A percentile compares a stretch with the other conserved stretches of the same genome.
Evolutionary conservation across 1,140 invertebrate genomes (phyloP).

Genomic region (Zophobas atratus): DNA sequence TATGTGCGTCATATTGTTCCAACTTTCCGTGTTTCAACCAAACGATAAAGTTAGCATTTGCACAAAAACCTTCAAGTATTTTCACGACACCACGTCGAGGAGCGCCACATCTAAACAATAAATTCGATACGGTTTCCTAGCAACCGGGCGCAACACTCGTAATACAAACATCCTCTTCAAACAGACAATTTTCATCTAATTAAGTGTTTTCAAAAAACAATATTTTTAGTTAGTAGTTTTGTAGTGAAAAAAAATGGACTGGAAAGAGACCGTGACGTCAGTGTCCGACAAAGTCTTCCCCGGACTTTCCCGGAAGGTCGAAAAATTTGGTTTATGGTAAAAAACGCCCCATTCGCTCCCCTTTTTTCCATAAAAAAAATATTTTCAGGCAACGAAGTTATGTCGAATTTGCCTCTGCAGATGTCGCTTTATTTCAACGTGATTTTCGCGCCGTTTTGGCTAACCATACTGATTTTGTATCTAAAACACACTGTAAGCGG

Average conservation of each 20-base stretch:
- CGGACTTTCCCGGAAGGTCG: conserved; percentile 57
- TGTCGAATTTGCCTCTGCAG: conserved; percentile 83
- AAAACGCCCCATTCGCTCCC: not conserved
- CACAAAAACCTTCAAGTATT: no score
- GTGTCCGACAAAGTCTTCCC: conserved; percentile 64
- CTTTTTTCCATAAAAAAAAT: conserved; percentile 42
- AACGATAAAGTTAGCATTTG: no score
- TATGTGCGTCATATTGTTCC: no score
- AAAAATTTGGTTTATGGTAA: conserved; percentile 56
- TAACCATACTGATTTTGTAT: conserved; percentile 75
- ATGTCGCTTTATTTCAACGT: conserved; percentile 88
- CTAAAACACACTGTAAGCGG: conserved; percentile 75
- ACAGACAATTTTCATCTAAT: not conserved
- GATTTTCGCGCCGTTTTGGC: conserved; percentile 82
- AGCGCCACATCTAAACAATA: not conserved
- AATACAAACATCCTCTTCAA: no score
- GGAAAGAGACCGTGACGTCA: conserved; percentile 61
- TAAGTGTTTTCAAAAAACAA: not conserved
- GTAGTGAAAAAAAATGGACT: conserved; percentile 57
- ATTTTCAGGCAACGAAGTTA: conserved; percentile 65
- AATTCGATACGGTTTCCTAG: no score
- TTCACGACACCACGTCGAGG: no score
- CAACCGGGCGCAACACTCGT: no score
- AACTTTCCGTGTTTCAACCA: no score
- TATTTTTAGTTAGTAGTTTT: not conserved